Base-by-base conservation (phyloP, 2,113 vertebrate genomes). In the Macquaria ambigua region DNA sequence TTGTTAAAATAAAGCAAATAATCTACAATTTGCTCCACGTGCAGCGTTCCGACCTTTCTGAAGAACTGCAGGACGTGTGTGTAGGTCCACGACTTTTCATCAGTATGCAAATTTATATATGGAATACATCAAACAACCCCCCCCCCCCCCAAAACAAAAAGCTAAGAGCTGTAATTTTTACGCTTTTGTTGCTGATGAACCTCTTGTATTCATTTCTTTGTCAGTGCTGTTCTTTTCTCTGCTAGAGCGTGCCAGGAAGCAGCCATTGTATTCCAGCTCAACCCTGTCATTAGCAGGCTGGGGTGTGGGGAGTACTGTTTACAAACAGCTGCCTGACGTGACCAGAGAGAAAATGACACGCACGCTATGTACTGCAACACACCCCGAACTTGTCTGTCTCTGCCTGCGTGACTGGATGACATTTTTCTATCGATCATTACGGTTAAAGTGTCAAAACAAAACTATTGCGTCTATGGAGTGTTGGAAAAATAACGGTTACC, bases 211-310 rank as follows among this genome's bases (percentile, higher is more conserved):
- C 56, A 58, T 84, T 84, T 89, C 52, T 63, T 74, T 41, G 25
- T 58, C 46, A 14, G 20, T 39, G 69, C 70, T 81, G 83, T 34
- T 87, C 76, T 82, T 90, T 88, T 90, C 80, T 86, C 67, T 55
- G 82, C 66, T 25, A 16, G 28, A 83, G 62, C 4, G 4, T 88
- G 87, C 86, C 79, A 69, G 58, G 23, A 58, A 77, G 66, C 74
- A 55, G 23, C 70, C 53, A 87, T 90, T 91, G 82, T 94, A 34
- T 67, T 62, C 70, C 48, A 74, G 41, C 70, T 78, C 87, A 79
- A 77, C 85, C 86, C 83, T 91, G 77, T 90, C 74, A 92, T 94
- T 90, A 94, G 74, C 55, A 50, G 85, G 53, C 79, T 69, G 50
- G 62, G 55, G 68, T 76, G 77, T 64, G 62, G 81, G 64, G 25